Percentiles rank a stretch among this genome's conserved stretches.
Conservation (phyloP, 23 tunicate genomes). For the Oikopleura albicans region DNA sequence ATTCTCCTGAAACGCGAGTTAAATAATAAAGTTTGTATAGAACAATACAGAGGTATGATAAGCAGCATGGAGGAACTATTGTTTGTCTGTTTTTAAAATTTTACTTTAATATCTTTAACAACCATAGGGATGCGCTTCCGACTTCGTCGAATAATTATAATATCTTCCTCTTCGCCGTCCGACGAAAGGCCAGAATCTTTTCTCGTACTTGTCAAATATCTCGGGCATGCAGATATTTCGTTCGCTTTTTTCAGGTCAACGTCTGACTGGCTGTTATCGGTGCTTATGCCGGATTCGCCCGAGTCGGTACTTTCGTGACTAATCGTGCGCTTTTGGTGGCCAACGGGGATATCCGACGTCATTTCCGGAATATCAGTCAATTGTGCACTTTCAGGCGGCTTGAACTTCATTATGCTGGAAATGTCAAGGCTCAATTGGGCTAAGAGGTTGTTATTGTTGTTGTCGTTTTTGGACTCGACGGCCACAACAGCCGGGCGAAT, state of each 20-base stretch:
- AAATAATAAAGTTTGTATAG: no score
- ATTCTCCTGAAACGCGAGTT: no score
- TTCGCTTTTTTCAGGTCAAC: neutral
- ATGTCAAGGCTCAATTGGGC: no score
- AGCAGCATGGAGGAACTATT: no score
- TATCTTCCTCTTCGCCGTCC: neutral
- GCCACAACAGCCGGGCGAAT: no score
- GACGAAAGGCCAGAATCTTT: slow-evolving; percentile 7
- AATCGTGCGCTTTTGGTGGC: neutral
- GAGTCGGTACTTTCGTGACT: neutral
- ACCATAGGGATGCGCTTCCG: neutral
- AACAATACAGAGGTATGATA: no score
- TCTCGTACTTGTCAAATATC: neutral
- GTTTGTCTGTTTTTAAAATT: no score
- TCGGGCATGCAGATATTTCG: neutral
- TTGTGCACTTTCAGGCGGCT: neutral
- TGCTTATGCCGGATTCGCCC: neutral
- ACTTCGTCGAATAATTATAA: neutral
- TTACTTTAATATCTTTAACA: neutral
- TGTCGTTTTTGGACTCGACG: no score
- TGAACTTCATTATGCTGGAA: neutral
- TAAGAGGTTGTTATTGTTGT: no score
- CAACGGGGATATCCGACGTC: neutral
- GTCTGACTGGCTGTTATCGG: neutral
- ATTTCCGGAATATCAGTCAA: neutral